Percentiles rank a stretch among this genome's conserved stretches.
Evolutionary conservation across 2,888 invertebrate species (phyloP).

Genomic region (Netelia fuscicornis): DNA sequence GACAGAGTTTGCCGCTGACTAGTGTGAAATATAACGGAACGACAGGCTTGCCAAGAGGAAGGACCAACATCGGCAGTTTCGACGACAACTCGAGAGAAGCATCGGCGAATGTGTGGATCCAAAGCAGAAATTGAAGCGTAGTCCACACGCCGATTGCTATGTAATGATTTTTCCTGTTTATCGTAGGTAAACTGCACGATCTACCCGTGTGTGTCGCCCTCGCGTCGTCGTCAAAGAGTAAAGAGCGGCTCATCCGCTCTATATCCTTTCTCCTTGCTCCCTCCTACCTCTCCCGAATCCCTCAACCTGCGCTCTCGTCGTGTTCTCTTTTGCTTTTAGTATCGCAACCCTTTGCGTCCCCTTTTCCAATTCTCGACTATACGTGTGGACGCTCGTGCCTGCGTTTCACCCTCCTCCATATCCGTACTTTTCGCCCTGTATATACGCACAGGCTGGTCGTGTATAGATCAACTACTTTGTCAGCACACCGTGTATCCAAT

Average conservation of each 20-base stretch:
- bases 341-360: slow-evolving; percentile 24
- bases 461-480: slow-evolving; percentile 23
- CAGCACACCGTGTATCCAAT: slow-evolving; percentile 3
- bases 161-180: slow-evolving; percentile 74
- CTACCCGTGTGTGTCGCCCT: slow-evolving; percentile 37
- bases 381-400: slow-evolving; percentile 33
- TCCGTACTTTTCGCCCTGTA: slow-evolving; percentile 13
- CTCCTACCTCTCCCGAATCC: slow-evolving; percentile 12
- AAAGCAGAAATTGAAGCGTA: slow-evolving; percentile 55
- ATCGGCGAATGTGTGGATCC: slow-evolving; percentile 42
- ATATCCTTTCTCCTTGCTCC: slow-evolving; percentile 17
- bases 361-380: slow-evolving; percentile 49
- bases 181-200: slow-evolving; percentile 73
- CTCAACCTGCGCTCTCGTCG: slow-evolving; percentile 29
- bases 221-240: slow-evolving; percentile 70
- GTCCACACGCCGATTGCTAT: slow-evolving; percentile 67
- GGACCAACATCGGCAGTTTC: slow-evolving; percentile 38
- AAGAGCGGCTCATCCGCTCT: slow-evolving; percentile 66
- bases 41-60: slow-evolving; percentile 20
- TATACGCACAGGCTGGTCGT: slow-evolving; percentile 2
- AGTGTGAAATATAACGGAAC: slow-evolving; percentile 24
- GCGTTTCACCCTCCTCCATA: slow-evolving; percentile 15
- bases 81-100: slow-evolving; percentile 40
- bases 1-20: slow-evolving; percentile 43
- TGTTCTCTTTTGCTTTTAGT: slow-evolving; percentile 17